Base-by-base conservation (phyloP, 2,113 vertebrate genomes). In the Oncorhynchus keta region DNA sequence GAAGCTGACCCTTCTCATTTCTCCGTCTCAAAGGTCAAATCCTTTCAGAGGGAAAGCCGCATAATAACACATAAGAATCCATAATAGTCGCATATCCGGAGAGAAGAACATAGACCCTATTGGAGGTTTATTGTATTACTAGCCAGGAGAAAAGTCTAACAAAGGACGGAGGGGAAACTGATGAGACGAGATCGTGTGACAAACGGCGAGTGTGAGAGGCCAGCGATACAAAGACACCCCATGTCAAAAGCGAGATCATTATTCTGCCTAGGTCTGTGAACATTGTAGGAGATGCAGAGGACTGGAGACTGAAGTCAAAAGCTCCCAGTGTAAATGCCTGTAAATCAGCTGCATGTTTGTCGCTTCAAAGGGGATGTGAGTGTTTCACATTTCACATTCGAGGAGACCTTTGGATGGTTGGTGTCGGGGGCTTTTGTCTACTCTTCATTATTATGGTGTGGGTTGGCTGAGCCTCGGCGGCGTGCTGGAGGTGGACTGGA, bases 1-100 rank as follows among this genome's bases (percentile, higher is more conserved):
- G 28, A 62, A 75, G 66, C 2, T 2, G 73, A 77, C 14, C 2
- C 5, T 55, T 80, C 77, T 75, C 61, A 75, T 77, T 67, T 55
- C 35, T 22, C 30, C 1, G 1, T 59, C 55, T 69, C 35, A 55
- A 57, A 83, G 68, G 57, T 49, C 57, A 84, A 80, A 16, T 68
- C 32, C 45, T 30, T 75, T 69, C 74, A 45, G 73, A 24, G 6
- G 9, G 13, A 11, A 59, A 55, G 71, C 51, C 16, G 18, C n/a
- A 75, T 70, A 8, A 68, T 12, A 72, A 72, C 32, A n/a, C 8
- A 32, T 30, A 32, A 32, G 16, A 68, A 68, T 68, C 66, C 66
- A 35, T 16, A 68, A 28, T 0, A 22, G 68, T 20, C 18, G 48
- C 22, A 35, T 24, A 64, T 64, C 13, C 39, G 39, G 39, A 45